Evolutionary conservation across 2,113 vertebrate species (phyloP), one percentile per base, ranked within the genome.

Genomic region (Anarhynchus alexandrinus): DNA sequence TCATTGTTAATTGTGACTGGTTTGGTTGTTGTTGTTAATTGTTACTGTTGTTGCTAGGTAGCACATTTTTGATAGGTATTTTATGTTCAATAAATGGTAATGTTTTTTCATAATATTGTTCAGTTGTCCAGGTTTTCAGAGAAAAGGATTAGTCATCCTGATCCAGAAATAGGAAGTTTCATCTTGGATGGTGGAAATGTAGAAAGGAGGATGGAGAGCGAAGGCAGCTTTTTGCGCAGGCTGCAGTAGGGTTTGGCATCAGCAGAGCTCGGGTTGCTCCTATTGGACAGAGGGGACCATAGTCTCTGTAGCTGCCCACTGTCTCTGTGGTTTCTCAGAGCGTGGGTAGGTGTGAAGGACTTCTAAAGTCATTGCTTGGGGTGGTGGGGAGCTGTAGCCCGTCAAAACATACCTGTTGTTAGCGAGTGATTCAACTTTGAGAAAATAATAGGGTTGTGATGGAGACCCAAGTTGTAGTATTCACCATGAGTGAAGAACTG

Each of bases 11-110:
- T 64, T 30, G 96, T 61, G 54, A 36, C n/a, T 38, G 4, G 34
- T 51, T 47, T 38, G 54, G 25, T 15, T 15, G 38, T 86, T 86
- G 86, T 95, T 64, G 59, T 88, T 71, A 94, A 84, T 79, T 96
- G 92, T 96, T 92, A 82, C 94, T 94, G 32, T 88, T 94, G 58
- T 97, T 94, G 49, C 86, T 91, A 96, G 96, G 95, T 96, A 96
- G 70, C 36, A 55, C 49, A 38, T 34, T 93, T 98, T 98, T 97
- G 82, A 95, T 95, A 97, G 79, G 40, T 38, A 47, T 93, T 88
- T 89, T 80, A 30, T 51, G 93, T 92, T 82, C 71, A 47, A 32
- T 89, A 92, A 96, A 90, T 1, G 21, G 71, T 43, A 74, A 86
- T 95, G 19, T 29, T 71, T 97, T 97, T 82, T 85, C 70, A 40